Evolutionary conservation across 1,140 invertebrate genomes (phyloP).

Genomic region (Scylla paramamosain): DNA sequence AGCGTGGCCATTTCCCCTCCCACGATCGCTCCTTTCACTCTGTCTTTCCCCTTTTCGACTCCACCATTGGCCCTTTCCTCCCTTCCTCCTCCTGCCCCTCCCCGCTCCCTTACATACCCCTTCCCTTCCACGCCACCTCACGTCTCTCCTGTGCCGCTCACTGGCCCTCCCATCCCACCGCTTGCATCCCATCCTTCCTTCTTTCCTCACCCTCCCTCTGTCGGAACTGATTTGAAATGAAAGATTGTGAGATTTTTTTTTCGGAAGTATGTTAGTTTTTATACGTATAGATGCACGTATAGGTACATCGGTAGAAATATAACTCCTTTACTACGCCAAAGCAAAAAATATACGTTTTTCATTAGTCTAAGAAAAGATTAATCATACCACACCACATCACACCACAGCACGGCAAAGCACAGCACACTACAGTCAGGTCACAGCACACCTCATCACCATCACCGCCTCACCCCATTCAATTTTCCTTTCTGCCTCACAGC

Average conservation of each 20-base stretch:
- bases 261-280: no score
- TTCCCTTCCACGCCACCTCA: background rate
- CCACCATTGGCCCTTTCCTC: background rate
- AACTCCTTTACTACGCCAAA: no score
- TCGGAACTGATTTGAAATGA: no score
- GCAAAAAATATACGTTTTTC: no score
- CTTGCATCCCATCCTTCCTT: background rate
- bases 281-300: no score
- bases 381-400: background rate
- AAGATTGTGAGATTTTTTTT: no score
- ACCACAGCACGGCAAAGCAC: background rate
- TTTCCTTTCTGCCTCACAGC: constrained; percentile 5
- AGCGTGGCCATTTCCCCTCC: background rate
- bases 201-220: background rate
- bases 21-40: background rate
- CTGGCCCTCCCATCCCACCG: background rate
- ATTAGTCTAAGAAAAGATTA: no score
- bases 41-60: background rate
- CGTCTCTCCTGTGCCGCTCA: background rate
- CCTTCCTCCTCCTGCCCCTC: background rate
- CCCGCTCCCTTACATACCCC: background rate
- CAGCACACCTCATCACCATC: background rate
- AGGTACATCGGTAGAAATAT: no score
- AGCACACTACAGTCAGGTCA: background rate
- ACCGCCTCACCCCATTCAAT: constrained; percentile 2